Evolutionary conservation across 2,888 invertebrate genomes (phyloP).

Genomic region (Polyploca ridens): DNA sequence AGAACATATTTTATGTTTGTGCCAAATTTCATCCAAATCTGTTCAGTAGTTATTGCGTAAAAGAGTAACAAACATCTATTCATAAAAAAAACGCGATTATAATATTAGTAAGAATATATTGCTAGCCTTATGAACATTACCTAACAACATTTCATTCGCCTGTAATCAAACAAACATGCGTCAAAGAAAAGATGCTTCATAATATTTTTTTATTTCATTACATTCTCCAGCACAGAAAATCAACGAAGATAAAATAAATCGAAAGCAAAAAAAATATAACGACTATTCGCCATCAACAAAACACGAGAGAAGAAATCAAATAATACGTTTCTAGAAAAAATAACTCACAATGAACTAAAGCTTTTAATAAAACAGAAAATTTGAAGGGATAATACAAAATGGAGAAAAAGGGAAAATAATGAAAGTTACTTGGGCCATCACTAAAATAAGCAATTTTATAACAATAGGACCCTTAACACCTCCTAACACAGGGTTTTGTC

Average conservation of each 20-base stretch:
- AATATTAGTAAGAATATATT: too few relatives aligned
- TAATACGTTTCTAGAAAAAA: slow-evolving; percentile 6
- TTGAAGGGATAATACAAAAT: not conserved
- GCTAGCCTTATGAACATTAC: too few relatives aligned
- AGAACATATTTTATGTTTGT: too few relatives aligned
- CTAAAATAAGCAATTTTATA: slow-evolving; percentile 5
- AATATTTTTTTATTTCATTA: not conserved
- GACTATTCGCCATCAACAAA: not conserved
- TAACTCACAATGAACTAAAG: not conserved
- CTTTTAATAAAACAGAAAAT: slow-evolving; percentile 2
- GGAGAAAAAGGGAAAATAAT: slow-evolving; percentile 4
- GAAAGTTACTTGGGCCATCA: slow-evolving; percentile 1
- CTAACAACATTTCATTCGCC: not conserved
- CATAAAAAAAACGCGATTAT: too few relatives aligned
- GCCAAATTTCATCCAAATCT: too few relatives aligned
- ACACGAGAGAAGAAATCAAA: not conserved
- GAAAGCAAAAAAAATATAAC: not conserved
- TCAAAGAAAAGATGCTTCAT: not conserved
- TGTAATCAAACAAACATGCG: not conserved
- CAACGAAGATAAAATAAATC: slow-evolving; percentile 4
- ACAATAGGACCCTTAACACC: slow-evolving; percentile 2
- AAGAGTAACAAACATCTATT: too few relatives aligned
- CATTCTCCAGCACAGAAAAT: not conserved
- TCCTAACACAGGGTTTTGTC: slow-evolving; percentile 6
- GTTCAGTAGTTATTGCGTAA: too few relatives aligned